These are phyloP conservation scores for Gadopsis bispinosus DNA, from an alignment of 2,797 vertebrate genomes.

Conservation along the genomic window DNA sequence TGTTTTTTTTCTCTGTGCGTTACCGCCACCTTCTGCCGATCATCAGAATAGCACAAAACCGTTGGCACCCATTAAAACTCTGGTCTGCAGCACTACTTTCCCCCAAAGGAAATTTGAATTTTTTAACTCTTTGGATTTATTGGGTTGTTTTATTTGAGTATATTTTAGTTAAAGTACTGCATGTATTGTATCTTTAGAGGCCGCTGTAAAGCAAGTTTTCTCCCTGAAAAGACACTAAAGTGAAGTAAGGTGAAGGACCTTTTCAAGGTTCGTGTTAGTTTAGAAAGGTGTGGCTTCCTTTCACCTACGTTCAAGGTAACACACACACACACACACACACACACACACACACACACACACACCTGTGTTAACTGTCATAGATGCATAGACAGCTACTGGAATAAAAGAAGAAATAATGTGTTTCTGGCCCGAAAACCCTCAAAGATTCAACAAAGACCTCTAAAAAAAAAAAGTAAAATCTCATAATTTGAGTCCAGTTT, in stretches of 20 bases:
- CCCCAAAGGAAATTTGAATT: neutral
- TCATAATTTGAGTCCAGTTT: constrained; percentile 3
- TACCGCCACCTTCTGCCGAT: neutral
- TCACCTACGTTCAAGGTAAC: neutral
- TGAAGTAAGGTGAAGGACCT: neutral
- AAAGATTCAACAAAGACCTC: neutral
- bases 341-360: neutral
- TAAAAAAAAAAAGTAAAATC: neutral
- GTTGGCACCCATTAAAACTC: neutral
- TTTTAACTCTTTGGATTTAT: neutral
- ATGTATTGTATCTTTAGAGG: neutral
- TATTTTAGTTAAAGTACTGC: neutral
- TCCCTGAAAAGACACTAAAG: neutral
- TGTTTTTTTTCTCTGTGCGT: neutral
- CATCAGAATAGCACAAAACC: neutral
- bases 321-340: neutral
- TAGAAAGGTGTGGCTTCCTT: neutral
- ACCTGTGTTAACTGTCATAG: neutral
- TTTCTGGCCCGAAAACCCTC: neutral
- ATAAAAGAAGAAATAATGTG: neutral
- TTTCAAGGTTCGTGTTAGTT: neutral
- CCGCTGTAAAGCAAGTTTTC: too few relatives aligned
- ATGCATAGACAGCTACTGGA: neutral
- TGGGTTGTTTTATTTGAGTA: too few relatives aligned
- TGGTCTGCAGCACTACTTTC: neutral